Conservation (phyloP, 2,797 vertebrate species). For the Danio aesculapii region DNA sequence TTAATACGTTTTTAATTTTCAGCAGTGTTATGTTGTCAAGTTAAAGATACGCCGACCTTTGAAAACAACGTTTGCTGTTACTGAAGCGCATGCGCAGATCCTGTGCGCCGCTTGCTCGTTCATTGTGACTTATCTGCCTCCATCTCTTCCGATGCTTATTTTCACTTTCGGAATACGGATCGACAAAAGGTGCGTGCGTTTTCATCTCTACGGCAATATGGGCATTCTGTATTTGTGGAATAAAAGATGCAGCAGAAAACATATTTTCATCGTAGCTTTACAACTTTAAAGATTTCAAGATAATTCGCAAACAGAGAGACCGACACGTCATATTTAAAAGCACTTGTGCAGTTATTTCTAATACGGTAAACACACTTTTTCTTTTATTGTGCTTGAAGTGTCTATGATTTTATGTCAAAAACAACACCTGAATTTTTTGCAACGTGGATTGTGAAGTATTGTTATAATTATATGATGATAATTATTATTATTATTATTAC, state of each 20-base stretch:
- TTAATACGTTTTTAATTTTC: not conserved
- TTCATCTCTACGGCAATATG: not conserved
- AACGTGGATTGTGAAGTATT: too few relatives aligned
- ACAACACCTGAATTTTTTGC: too few relatives aligned
- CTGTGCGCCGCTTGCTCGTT: too few relatives aligned
- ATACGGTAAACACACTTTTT: not conserved
- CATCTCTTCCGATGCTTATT: not conserved
- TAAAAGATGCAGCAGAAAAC: not conserved
- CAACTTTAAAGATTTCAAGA: not conserved
- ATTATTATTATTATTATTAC: not conserved
- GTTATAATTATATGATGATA: too few relatives aligned
- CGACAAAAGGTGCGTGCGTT: not conserved
- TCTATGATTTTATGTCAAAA: too few relatives aligned
- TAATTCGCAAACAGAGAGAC: not conserved
- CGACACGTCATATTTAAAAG: not conserved
- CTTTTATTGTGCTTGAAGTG: not conserved
- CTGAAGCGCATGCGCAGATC: too few relatives aligned
- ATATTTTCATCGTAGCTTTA: too few relatives aligned
- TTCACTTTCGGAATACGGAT: not conserved
- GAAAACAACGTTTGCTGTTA: not conserved
- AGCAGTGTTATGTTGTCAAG: not conserved
- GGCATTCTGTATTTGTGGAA: not conserved
- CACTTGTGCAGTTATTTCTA: not conserved
- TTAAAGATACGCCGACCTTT: not conserved
- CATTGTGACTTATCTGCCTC: not conserved